Conservation (phyloP, 2,888 invertebrate species). For the Cerastis rubricosa region DNA sequence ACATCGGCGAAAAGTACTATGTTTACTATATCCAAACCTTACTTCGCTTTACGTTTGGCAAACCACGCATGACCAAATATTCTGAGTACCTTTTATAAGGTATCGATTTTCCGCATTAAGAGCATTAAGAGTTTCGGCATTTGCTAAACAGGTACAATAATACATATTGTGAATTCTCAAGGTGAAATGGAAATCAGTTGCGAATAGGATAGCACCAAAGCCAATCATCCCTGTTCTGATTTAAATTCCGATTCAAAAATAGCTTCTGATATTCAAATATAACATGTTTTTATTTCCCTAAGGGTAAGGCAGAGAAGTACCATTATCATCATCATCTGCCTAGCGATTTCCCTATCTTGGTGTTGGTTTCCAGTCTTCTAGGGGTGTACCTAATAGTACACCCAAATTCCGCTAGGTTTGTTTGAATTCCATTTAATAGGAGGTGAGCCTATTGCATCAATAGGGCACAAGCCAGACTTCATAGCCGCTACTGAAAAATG, state of each 20-base stretch:
- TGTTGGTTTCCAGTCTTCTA: too few relatives aligned
- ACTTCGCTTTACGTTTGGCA: constrained; percentile 20
- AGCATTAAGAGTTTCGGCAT: constrained; percentile 11
- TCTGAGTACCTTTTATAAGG: constrained; percentile 22
- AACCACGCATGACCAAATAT: constrained; percentile 37
- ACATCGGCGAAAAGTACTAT: constrained; percentile 1
- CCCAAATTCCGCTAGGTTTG: neutral
- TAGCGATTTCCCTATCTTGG: too few relatives aligned
- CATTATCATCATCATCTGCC: too few relatives aligned
- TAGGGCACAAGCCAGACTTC: neutral
- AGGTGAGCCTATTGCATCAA: neutral
- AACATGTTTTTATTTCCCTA: neutral
- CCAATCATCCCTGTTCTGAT: constrained; percentile 14
- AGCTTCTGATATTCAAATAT: neutral
- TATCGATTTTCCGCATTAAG: constrained; percentile 42
- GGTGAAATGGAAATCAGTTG: constrained; percentile 40
- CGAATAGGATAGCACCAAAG: constrained; percentile 24
- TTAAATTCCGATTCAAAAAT: constrained; percentile 14
- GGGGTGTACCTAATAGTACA: neutral
- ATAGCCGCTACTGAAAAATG: neutral
- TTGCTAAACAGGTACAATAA: constrained; percentile 9
- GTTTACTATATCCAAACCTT: neutral
- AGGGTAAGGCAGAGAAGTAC: neutral
- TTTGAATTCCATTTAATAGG: neutral
- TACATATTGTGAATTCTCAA: constrained; percentile 11